phyloP scores from a whole-genome alignment of 2,113 vertebrate genomes.

The Cinclus mexicanus region DNA sequence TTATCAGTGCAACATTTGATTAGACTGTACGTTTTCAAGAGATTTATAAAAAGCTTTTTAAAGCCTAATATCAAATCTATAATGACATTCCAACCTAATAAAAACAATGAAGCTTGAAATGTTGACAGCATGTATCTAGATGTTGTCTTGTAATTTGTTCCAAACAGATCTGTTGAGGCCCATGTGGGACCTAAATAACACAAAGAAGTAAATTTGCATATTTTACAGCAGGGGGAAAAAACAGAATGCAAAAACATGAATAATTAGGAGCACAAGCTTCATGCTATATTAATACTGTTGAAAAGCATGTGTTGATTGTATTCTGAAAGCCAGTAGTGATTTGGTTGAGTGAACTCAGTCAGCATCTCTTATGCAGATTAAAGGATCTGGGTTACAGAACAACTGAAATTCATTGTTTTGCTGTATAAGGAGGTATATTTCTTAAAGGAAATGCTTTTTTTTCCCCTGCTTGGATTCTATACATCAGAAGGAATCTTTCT shows the following conservation, averaged over 20 bases:
- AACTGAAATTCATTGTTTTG: conserved; percentile 65
- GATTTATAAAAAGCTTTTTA: conserved; percentile 68
- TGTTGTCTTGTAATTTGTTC: conserved; percentile 66
- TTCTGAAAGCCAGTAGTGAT: conserved; percentile 63
- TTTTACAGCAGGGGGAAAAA: conserved; percentile 68
- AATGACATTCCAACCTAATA: conserved; percentile 65
- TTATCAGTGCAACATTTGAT: conserved; percentile 67
- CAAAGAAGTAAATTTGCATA: conserved; percentile 73
- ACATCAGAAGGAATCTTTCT: not conserved
- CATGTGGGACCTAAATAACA: conserved; percentile 62
- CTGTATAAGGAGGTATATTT: conserved; percentile 49
- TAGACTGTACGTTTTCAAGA: conserved; percentile 64
- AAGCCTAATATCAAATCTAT: conserved; percentile 72
- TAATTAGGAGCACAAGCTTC: conserved; percentile 68
- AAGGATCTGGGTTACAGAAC: conserved; percentile 68
- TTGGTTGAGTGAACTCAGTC: conserved; percentile 68
- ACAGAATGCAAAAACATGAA: conserved; percentile 68
- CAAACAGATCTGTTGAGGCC: conserved; percentile 59
- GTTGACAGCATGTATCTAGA: conserved; percentile 60
- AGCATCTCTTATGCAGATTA: conserved; percentile 69
- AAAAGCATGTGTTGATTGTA: conserved; percentile 69
- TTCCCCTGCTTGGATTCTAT: not conserved
- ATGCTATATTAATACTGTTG: conserved; percentile 71
- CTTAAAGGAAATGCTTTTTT: conserved; percentile 1
- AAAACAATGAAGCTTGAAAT: conserved; percentile 73